A percentile compares a stretch with the other conserved stretches of the same genome.
Evolutionary conservation across 2,888 invertebrate species (phyloP).

Genomic region (Elgonia sp.): DNA sequence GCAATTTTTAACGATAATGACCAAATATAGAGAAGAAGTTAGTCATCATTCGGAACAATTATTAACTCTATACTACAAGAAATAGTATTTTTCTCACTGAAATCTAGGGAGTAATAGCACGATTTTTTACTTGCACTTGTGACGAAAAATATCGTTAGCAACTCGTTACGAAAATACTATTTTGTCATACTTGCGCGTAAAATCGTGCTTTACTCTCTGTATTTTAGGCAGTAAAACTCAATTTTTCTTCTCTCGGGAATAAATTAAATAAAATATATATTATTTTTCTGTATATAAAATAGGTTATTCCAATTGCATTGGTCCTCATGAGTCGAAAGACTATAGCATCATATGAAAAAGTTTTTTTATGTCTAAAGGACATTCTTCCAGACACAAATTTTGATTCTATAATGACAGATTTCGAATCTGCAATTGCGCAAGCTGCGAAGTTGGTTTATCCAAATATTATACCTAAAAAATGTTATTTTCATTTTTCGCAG

Average conservation of each 20-base stretch:
- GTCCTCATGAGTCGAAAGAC: neutral
- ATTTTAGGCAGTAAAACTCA: too few relatives aligned
- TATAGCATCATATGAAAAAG: neutral
- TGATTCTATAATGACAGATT: constrained; percentile 15
- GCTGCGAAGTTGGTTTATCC: constrained; percentile 6
- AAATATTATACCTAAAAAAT: neutral
- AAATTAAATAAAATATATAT: too few relatives aligned
- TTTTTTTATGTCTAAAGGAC: neutral
- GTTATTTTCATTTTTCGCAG: constrained; percentile 28
- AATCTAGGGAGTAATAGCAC: too few relatives aligned
- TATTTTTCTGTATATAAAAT: neutral
- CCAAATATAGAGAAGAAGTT: constrained; percentile 21
- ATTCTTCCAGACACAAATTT: neutral
- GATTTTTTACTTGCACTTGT: too few relatives aligned
- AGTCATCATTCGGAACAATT: neutral
- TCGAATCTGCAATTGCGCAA: constrained; percentile 6
- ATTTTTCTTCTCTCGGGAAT: too few relatives aligned
- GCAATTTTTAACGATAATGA: constrained; percentile 18
- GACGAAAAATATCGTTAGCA: too few relatives aligned
- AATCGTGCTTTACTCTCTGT: too few relatives aligned
- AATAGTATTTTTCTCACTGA: too few relatives aligned
- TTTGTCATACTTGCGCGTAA: too few relatives aligned
- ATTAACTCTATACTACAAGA: too few relatives aligned
- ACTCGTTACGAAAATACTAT: too few relatives aligned
- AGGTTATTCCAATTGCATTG: constrained; percentile 18